A percentile compares a stretch with the other conserved stretches of the same genome.
Conservation (phyloP, 2,888 invertebrate genomes). For the Acronicta leporina region DNA sequence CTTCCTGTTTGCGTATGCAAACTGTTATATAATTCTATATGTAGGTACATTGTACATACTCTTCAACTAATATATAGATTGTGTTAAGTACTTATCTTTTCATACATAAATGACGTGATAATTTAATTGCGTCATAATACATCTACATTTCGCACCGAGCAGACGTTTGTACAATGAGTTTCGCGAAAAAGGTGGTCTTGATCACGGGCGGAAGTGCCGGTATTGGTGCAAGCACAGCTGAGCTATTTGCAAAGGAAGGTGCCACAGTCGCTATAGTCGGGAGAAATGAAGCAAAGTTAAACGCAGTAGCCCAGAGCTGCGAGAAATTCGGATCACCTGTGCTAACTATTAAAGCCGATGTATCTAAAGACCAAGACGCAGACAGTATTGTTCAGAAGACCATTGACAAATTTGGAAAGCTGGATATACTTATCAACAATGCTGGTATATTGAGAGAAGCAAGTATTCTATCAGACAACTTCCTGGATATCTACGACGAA, state of each 20-base stretch:
- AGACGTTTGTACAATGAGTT: slow-evolving; percentile 59
- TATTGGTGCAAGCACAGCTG: slow-evolving; percentile 69
- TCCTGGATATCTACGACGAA: slow-evolving; percentile 54
- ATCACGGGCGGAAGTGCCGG: slow-evolving; percentile 71
- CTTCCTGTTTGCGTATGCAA: too few relatives aligned
- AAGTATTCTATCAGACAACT: slow-evolving; percentile 33
- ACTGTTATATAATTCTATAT: too few relatives aligned
- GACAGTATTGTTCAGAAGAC: slow-evolving; percentile 58
- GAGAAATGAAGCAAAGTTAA: slow-evolving; percentile 66
- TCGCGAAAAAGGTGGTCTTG: slow-evolving; percentile 66
- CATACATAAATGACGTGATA: neutral
- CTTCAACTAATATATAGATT: too few relatives aligned
- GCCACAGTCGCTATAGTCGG: slow-evolving; percentile 66
- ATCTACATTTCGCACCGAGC: neutral
- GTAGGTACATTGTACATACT: too few relatives aligned
- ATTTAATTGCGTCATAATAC: neutral
- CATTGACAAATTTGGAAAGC: slow-evolving; percentile 58
- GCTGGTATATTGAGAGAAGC: slow-evolving; percentile 36
- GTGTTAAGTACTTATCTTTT: neutral
- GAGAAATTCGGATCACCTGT: slow-evolving; percentile 45
- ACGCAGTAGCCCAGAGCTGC: slow-evolving; percentile 56
- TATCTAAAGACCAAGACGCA: slow-evolving; percentile 59
- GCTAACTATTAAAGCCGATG: slow-evolving; percentile 58
- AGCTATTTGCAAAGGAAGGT: slow-evolving; percentile 65
- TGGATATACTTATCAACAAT: slow-evolving; percentile 61